phyloP scores from a whole-genome alignment of 2,113 vertebrate species.

The Peucedramus taeniatus region DNA sequence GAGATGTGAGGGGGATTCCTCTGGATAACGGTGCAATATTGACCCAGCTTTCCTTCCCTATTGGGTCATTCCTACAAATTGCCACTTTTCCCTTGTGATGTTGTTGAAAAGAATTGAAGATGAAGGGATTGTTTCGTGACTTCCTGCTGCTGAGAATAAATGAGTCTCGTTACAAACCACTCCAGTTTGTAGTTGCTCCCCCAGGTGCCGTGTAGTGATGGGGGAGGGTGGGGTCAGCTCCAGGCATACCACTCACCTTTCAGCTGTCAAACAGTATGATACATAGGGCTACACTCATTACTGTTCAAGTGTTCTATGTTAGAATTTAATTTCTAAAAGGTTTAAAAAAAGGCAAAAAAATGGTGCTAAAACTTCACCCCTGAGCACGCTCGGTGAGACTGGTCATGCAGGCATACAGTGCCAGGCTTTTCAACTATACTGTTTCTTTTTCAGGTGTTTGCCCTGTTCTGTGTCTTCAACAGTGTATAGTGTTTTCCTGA shows the following conservation, averaged over 20 bases:
- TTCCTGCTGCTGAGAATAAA: slow-evolving; percentile 73
- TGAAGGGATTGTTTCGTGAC: slow-evolving; percentile 44
- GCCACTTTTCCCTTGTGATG: slow-evolving; percentile 39
- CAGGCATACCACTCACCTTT: slow-evolving; percentile 62
- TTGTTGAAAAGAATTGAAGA: slow-evolving; percentile 41
- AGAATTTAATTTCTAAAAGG: slow-evolving; percentile 77
- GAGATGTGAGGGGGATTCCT: not conserved
- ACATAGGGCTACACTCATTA: slow-evolving; percentile 82
- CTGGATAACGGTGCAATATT: not conserved
- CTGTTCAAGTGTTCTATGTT: slow-evolving; percentile 76
- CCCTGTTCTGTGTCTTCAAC: slow-evolving; percentile 72
- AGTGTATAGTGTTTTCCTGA: slow-evolving; percentile 67
- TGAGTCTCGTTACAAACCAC: slow-evolving; percentile 44
- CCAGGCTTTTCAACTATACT: slow-evolving; percentile 68
- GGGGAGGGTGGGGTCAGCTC: slow-evolving; percentile 60
- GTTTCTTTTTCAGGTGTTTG: slow-evolving; percentile 68
- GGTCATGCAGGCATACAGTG: slow-evolving; percentile 76
- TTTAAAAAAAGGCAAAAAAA: slow-evolving; percentile 75
- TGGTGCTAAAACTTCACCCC: slow-evolving; percentile 81
- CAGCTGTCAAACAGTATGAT: slow-evolving; percentile 76
- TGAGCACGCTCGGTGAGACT: slow-evolving; percentile 78
- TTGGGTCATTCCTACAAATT: slow-evolving; percentile 20
- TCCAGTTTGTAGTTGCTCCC: slow-evolving; percentile 57
- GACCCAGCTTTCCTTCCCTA: not conserved
- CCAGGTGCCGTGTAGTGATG: slow-evolving; percentile 63